Evolutionary conservation across 2,888 invertebrate genomes (phyloP).

Genomic region (Eucriotettix oculatus): DNA sequence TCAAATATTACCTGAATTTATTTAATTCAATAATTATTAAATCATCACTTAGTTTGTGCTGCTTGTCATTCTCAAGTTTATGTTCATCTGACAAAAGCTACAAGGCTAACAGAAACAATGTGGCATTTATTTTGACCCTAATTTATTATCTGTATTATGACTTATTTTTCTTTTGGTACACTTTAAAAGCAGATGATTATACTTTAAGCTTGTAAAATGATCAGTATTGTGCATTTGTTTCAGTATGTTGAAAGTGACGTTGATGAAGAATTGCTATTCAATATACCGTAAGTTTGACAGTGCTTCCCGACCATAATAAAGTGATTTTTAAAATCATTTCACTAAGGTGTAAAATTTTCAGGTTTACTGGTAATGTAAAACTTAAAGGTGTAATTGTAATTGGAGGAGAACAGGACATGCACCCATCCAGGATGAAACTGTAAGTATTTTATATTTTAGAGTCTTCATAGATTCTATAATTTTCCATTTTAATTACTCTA

Average conservation of each 20-base stretch:
- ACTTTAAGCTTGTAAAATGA: no score
- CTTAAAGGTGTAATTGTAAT: constrained; percentile 83
- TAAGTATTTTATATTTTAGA: constrained; percentile 32
- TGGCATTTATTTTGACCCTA: no score
- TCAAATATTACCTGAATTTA: no score
- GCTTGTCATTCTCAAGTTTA: no score
- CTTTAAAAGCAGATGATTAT: no score
- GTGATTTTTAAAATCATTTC: background rate
- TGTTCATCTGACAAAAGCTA: no score
- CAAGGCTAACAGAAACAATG: no score
- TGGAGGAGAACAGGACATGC: constrained; percentile 73
- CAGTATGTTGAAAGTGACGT: constrained; percentile 93
- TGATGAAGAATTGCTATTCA: constrained; percentile 89
- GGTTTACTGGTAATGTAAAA: constrained; percentile 88
- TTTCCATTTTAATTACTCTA: background rate
- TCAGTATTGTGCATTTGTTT: constrained; percentile 18
- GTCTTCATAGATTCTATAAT: constrained; percentile 1
- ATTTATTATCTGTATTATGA: no score
- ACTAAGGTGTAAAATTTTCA: constrained; percentile 16
- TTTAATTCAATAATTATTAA: no score
- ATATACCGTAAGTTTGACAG: constrained; percentile 56
- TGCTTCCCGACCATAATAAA: background rate
- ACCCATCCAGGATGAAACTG: constrained; percentile 77
- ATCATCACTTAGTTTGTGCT: no score
- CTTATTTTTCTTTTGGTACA: no score